Percentiles rank a stretch among this genome's conserved stretches.
Evolutionary conservation across 2,888 invertebrate genomes (phyloP).

Genomic region (Synergus umbraculus): DNA sequence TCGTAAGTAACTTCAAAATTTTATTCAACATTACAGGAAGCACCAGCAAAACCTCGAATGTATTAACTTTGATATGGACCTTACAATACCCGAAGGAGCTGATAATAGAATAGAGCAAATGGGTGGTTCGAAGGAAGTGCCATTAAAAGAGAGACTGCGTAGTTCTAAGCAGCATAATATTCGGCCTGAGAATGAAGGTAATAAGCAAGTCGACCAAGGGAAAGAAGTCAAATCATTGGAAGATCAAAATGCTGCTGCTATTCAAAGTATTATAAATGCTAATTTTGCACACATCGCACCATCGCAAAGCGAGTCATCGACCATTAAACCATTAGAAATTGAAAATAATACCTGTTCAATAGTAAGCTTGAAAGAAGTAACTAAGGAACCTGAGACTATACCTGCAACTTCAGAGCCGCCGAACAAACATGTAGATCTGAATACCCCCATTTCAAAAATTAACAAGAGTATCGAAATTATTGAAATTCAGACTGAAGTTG

Average conservation of each 20-base stretch:
- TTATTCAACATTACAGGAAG: neutral
- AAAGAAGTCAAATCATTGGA: slow-evolving; percentile 63
- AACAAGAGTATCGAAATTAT: slow-evolving; percentile 9
- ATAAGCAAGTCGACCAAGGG: slow-evolving; percentile 39
- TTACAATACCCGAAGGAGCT: neutral
- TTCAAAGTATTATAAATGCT: slow-evolving; percentile 73
- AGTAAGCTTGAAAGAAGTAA: slow-evolving; percentile 4
- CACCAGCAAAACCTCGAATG: neutral
- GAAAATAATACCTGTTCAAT: neutral
- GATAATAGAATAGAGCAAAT: neutral
- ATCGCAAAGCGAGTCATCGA: neutral
- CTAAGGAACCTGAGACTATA: slow-evolving; percentile 35
- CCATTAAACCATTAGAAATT: neutral
- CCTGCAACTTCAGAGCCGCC: slow-evolving; percentile 9
- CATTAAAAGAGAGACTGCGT: slow-evolving; percentile 60
- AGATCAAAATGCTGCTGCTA: slow-evolving; percentile 74
- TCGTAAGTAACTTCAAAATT: neutral
- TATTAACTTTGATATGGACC: neutral
- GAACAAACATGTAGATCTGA: slow-evolving; percentile 30
- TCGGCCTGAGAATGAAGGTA: slow-evolving; percentile 58
- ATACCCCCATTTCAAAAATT: slow-evolving; percentile 40
- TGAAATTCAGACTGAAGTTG: neutral
- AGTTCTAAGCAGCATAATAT: slow-evolving; percentile 66
- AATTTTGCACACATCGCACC: slow-evolving; percentile 53
- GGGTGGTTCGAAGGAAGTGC: neutral